Evolutionary conservation across 2,888 invertebrate species (phyloP), one percentile per base, ranked within the genome.

Genomic region (Trisateles emortualis): DNA sequence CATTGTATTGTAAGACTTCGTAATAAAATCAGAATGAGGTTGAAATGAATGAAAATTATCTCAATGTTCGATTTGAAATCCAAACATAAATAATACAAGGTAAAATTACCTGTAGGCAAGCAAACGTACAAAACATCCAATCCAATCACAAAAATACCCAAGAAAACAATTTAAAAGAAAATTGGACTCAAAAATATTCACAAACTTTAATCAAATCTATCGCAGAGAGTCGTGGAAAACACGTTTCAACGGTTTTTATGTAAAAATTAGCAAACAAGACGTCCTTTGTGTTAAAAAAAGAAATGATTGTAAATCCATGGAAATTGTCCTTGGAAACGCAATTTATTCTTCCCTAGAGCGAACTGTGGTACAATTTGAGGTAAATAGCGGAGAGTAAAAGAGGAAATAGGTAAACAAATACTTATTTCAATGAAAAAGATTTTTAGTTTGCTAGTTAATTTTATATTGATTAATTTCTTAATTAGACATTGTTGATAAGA

Each of bases 301-400:
- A 67, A 69, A 68, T 68, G 58, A 78, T 76, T 81, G 74, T 78
- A 77, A 79, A 78, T 80, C 77, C 66, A 68, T 74, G 72, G 68
- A 74, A 79, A 76, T 76, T 64, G 68, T 72, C 70, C 66, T 64
- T 52, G 29, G 71, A 54, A 69, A 58, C 69, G 61, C 53, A 74
- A 79, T 78, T 79, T 79, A 76, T 78, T 76, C 68, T 62, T 64
- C 67, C 64, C 67, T 11, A 38, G 66, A 56, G 69, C 43, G 43
- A 19, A 38, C 30, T 41, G 40, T 57, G 60, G 65, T 58, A 2
- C 39, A 49, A 56, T 40, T 48, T 46, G 43, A 14, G 47, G 58
- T 48, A 13, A 39, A 17, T 1, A 53, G 57, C 60, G 52, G 3
- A 0, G 9, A 2, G 13, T 2, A 38, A 1, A 38, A 1, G 3